Conservation (phyloP, 1,140 invertebrate species). For the Potamilus streckersoni region DNA sequence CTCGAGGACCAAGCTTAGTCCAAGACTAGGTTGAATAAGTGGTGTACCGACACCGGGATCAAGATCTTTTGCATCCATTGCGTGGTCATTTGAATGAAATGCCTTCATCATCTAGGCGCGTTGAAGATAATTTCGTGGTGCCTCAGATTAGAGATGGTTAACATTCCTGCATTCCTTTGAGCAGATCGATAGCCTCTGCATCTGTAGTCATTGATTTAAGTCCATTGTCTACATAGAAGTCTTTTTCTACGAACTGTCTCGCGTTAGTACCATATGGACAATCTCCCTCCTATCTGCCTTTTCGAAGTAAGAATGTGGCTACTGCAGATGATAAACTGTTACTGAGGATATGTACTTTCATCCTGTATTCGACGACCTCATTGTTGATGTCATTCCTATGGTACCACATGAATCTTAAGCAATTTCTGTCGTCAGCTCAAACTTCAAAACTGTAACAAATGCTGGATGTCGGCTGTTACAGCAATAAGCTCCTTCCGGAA, state of each 20-base stretch:
- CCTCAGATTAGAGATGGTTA: slow-evolving; percentile 1
- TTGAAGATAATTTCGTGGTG: slow-evolving; percentile 27
- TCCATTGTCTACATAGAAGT: slow-evolving; percentile 37
- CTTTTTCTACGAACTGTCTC: slow-evolving; percentile 11
- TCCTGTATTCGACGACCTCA: slow-evolving; percentile 19
- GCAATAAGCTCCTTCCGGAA: slow-evolving; percentile 5
- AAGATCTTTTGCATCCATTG: background rate
- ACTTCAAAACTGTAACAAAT: slow-evolving; percentile 14
- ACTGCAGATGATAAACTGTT: slow-evolving; percentile 17
- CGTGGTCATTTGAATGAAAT: slow-evolving; percentile 15
- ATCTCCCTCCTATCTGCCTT: slow-evolving; percentile 6
- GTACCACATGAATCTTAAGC: slow-evolving; percentile 19
- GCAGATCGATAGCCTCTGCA: slow-evolving; percentile 13
- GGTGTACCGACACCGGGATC: background rate
- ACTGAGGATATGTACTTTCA: slow-evolving; percentile 19
- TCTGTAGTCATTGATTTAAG: slow-evolving; percentile 7
- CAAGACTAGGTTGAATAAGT: slow-evolving; percentile 4
- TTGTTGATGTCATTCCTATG: slow-evolving; percentile 4
- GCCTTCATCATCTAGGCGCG: slow-evolving; percentile 9
- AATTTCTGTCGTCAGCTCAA: slow-evolving; percentile 1
- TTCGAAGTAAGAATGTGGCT: slow-evolving; percentile 18
- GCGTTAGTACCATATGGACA: background rate
- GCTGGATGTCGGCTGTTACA: slow-evolving; percentile 1
- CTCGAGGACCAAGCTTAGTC: background rate
- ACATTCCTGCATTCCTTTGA: slow-evolving; percentile 12